Evolutionary conservation across 2,797 vertebrate genomes (phyloP).

Genomic region (Centroberyx gerrardi): DNA sequence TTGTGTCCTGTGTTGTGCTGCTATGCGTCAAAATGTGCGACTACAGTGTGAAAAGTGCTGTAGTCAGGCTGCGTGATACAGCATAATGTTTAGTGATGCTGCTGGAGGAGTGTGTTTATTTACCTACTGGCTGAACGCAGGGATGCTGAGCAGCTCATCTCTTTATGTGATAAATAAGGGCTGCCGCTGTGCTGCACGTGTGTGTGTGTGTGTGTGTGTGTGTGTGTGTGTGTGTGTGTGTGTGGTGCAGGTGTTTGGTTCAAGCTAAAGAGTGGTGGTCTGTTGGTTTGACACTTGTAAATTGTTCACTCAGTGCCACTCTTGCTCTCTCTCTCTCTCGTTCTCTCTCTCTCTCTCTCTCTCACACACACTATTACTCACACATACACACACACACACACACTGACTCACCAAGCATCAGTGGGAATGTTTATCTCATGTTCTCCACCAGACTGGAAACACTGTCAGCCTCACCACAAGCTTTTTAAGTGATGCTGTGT

Average conservation of each 20-base stretch:
- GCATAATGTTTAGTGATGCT: conserved; percentile 40
- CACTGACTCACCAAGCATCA: neutral
- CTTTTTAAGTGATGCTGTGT: conserved; percentile 28
- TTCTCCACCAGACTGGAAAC: conserved; percentile 46
- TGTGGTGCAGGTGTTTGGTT: conserved; percentile 15
- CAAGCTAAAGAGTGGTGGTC: conserved; percentile 18
- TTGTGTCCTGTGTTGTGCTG: neutral
- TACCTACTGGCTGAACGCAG: conserved; percentile 2
- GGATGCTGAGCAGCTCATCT: conserved; percentile 31
- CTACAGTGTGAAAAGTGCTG: conserved; percentile 11
- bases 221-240: neutral
- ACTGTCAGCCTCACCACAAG: conserved; percentile 15
- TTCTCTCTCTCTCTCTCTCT: neutral
- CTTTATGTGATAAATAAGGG: conserved; percentile 34
- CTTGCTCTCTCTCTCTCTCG: neutral
- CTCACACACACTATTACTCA: neutral
- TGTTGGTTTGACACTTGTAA: conserved; percentile 36
- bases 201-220: too few relatives aligned
- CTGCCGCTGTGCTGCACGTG: conserved; percentile 21
- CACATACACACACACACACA: conserved; percentile 1
- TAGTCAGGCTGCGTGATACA: conserved; percentile 14
- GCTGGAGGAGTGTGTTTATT: conserved; percentile 35
- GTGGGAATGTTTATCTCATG: neutral
- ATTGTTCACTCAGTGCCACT: neutral
- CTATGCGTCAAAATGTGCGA: conserved; percentile 22